Percentiles rank a stretch among this genome's conserved stretches.
phyloP scores from a whole-genome alignment of 2,888 invertebrate species.

The Clepsis dumicolana region DNA sequence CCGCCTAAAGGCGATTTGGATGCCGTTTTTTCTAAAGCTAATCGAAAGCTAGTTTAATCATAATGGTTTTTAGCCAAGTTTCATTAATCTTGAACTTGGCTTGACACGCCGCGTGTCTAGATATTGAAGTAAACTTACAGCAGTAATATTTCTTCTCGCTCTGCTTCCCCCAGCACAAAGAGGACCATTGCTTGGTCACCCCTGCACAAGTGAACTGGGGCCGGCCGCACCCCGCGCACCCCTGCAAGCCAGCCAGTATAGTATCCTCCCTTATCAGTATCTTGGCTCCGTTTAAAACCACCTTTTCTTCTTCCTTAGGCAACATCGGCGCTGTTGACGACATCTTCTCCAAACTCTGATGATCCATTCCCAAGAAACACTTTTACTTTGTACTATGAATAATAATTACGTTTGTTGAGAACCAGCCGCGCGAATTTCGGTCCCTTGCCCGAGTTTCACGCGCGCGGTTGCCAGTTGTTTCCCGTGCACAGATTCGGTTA shows the following conservation, averaged over 20 bases:
- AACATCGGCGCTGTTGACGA: conserved; percentile 54
- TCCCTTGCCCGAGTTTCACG: too few relatives aligned
- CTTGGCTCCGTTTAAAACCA: conserved; percentile 53
- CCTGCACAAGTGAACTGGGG: conserved; percentile 73
- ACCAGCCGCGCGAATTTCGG: too few relatives aligned
- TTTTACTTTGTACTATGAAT: neutral
- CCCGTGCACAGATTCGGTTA: too few relatives aligned
- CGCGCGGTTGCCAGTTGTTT: too few relatives aligned
- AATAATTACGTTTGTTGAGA: too few relatives aligned
- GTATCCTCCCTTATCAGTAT: conserved; percentile 77
- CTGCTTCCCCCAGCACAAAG: conserved; percentile 76
- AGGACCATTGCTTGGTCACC: conserved; percentile 74
- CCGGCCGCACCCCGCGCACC: conserved; percentile 73
- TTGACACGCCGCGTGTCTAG: too few relatives aligned
- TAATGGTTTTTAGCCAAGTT: too few relatives aligned
- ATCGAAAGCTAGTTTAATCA: too few relatives aligned
- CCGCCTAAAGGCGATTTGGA: too few relatives aligned
- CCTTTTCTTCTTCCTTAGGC: conserved; percentile 48
- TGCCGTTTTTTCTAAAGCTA: too few relatives aligned
- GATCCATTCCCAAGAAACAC: conserved; percentile 45
- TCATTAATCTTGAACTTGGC: too few relatives aligned
- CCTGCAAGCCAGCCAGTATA: conserved; percentile 67
- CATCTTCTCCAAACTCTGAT: conserved; percentile 50
- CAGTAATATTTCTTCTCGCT: conserved; percentile 75
- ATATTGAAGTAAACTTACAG: conserved; percentile 63